Base-by-base conservation (phyloP, 2,888 invertebrate species). In the Rhopalosiphum nymphaeae region DNA sequence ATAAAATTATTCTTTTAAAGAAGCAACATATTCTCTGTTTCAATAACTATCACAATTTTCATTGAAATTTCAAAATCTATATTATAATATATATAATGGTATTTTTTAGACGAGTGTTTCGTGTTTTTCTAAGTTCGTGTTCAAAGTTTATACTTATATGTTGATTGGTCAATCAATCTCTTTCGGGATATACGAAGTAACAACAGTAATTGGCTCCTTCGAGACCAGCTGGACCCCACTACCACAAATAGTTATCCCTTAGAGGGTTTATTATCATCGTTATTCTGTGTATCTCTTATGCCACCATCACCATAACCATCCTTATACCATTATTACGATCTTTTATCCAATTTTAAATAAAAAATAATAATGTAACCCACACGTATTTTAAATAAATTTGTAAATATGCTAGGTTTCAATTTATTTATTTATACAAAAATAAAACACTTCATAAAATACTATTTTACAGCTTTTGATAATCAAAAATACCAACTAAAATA, bases 161-260 rank as follows among this genome's bases (percentile, higher is more conserved):
- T 89, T 93, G 92, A 93, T 93, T 93, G 92, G 88, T 89, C 92
- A 93, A 93, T 93, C 92, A 89, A 93, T 93, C 92, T 93, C 88
- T 88, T 93, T 89, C 53, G 92, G 67, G 49, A 67, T 92, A 87
- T 91, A 91, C 57, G 61, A 87, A 89, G 67, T 61, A 93, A 93
- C 92, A 89, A 78, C 92, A 94, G 90, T 94, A 94, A 94, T 94
- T 94, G 94, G 94, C 94, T 94, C 94, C 94, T 90, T 49, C 94
- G 94, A 90, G 94, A 93, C 93, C 93, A 89, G 92, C 67, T 89
- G 88, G 92, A 93, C 92, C 92, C 92, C 92, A 85, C 56, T 25
- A 46, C 56, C 86, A 16, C 84, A 87, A 78, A 88, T 61, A 67
- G 67, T 88, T 93, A 93, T 93, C 56, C 92, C 92, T 93, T 78